A percentile compares a stretch with the other conserved stretches of the same genome.
Evolutionary conservation across 1,140 invertebrate genomes (phyloP).

Genomic region (Caenorhabditis tropicalis): DNA sequence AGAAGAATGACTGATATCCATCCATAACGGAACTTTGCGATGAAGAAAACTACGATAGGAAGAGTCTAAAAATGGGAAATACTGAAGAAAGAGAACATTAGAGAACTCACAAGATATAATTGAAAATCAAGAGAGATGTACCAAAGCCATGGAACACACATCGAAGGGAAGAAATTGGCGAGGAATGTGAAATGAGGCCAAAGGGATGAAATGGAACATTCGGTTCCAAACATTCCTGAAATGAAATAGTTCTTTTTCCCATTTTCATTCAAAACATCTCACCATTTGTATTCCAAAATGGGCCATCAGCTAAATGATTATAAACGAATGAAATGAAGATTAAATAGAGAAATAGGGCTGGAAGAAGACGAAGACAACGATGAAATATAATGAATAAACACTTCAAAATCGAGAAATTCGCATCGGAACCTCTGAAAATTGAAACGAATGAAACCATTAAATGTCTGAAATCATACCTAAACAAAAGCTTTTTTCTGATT

Average conservation of each 20-base stretch:
- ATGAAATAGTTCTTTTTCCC: not conserved
- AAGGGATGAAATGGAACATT: not conserved
- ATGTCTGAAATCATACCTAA: not conserved
- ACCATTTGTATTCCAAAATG: conserved; percentile 31
- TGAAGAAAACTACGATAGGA: conserved; percentile 29
- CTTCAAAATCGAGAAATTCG: not conserved
- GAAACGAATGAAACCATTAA: not conserved
- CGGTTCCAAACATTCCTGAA: conserved; percentile 48
- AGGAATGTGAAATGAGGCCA: conserved; percentile 11
- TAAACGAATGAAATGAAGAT: conserved; percentile 18
- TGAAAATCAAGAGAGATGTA: conserved; percentile 47
- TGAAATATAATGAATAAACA: not conserved
- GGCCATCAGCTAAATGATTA: conserved; percentile 17
- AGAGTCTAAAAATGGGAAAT: conserved; percentile 39
- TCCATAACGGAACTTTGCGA: conserved; percentile 1
- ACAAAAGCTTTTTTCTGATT: conserved; percentile 36
- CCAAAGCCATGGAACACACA: conserved; percentile 46
- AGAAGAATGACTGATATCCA: not conserved
- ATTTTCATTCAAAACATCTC: not conserved
- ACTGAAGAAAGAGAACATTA: not conserved
- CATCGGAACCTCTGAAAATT: conserved; percentile 14
- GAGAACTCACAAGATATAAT: conserved; percentile 20
- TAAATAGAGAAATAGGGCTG: conserved; percentile 4
- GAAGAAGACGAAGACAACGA: conserved; percentile 1
- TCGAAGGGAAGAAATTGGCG: conserved; percentile 42